These are phyloP conservation scores for Ditylenchus dipsaci DNA, from an alignment of 1,140 invertebrate species.

Conservation along the genomic window DNA sequence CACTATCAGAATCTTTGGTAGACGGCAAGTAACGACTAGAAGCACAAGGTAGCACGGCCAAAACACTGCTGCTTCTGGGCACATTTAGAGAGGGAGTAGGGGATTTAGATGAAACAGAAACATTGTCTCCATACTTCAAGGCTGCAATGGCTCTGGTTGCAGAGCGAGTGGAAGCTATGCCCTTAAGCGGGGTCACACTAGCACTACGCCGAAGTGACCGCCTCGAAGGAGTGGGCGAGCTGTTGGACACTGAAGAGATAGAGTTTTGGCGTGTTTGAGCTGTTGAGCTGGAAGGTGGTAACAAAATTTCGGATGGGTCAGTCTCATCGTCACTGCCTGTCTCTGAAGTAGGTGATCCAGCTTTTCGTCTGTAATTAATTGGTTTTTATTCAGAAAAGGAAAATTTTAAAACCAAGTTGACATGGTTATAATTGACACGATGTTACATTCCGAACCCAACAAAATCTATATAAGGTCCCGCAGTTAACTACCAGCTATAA, in stretches of 20 bases:
- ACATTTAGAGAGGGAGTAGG: not conserved
- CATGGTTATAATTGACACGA: too few relatives aligned
- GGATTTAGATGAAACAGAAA: constrained; percentile 6
- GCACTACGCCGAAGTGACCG: constrained; percentile 8
- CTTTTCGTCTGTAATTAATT: not conserved
- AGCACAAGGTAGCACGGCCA: not conserved
- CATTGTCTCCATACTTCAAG: constrained; percentile 16
- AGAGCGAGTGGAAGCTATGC: constrained; percentile 27
- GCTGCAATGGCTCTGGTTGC: constrained; percentile 25
- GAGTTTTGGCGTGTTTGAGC: not conserved
- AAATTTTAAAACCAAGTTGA: too few relatives aligned
- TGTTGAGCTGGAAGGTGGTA: not conserved
- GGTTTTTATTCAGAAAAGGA: too few relatives aligned
- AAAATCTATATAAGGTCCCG: too few relatives aligned
- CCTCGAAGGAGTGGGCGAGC: not conserved
- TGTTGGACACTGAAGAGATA: not conserved
- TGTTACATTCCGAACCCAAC: too few relatives aligned
- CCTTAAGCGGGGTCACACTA: constrained; percentile 19
- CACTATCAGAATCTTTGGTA: not conserved
- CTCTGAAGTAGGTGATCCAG: not conserved
- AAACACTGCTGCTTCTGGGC: constrained; percentile 3
- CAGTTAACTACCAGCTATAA: too few relatives aligned
- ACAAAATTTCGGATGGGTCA: not conserved
- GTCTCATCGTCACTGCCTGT: constrained; percentile 6
- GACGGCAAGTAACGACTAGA: not conserved